phyloP scores from a whole-genome alignment of 1,140 invertebrate genomes.

The Ceratosolen fusciceps region DNA sequence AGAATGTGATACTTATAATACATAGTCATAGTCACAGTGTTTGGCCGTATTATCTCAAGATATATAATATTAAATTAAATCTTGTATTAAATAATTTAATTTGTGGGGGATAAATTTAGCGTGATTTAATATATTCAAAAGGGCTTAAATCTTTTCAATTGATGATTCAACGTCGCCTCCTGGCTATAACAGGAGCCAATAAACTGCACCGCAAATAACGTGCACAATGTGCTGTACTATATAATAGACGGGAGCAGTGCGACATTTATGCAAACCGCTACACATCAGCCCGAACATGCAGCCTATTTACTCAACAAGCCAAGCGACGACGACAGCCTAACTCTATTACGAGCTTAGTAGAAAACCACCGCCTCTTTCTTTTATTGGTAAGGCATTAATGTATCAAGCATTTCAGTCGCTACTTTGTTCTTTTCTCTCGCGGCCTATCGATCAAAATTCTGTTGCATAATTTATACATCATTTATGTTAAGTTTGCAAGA shows the following conservation, averaged over 20 bases:
- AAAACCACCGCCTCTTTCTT: neutral
- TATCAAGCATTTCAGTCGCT: too few relatives aligned
- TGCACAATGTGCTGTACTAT: neutral
- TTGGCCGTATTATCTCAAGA: neutral
- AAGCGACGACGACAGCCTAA: neutral
- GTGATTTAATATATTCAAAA: neutral
- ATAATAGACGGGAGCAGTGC: neutral
- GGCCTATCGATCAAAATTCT: neutral
- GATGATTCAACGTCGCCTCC: neutral
- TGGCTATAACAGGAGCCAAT: neutral
- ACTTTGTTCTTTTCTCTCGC: neutral
- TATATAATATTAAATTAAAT: neutral
- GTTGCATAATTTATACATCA: neutral
- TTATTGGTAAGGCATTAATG: neutral
- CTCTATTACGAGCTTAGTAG: neutral
- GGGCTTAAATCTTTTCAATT: neutral
- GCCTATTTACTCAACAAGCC: neutral
- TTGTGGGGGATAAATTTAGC: neutral
- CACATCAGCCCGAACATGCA: neutral
- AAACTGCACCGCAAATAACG: neutral
- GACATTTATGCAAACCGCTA: constrained; percentile 14
- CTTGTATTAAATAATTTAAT: neutral
- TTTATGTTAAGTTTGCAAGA: neutral
- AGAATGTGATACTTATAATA: too few relatives aligned
- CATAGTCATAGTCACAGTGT: too few relatives aligned